A percentile compares a stretch with the other conserved stretches of the same genome.
phyloP scores from a whole-genome alignment of 2,797 vertebrate genomes.

The Orestias chungarensis region DNA sequence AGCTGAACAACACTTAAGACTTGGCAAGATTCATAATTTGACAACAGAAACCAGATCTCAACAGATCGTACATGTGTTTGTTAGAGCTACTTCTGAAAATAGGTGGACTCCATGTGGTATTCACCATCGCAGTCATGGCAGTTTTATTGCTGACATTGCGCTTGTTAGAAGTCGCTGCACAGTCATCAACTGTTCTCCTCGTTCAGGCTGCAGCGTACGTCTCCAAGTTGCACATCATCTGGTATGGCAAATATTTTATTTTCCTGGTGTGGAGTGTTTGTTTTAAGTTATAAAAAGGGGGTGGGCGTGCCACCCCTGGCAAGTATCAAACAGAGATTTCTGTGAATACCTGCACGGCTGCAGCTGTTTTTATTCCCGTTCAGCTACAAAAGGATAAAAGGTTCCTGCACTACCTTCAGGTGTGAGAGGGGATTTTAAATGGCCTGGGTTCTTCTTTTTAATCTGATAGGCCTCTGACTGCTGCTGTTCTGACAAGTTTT shows the following conservation, averaged over 20 bases:
- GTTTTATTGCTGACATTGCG: conserved; percentile 65
- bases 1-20: neutral
- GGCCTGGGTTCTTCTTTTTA: conserved; percentile 6
- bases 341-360: conserved; percentile 39
- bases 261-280: conserved; percentile 77
- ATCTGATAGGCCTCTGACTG: conserved; percentile 3
- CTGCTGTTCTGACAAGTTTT: conserved; percentile 20
- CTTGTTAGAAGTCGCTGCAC: conserved; percentile 56
- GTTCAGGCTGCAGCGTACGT: conserved; percentile 46
- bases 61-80: conserved; percentile 13
- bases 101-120: conserved; percentile 73
- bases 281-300: conserved; percentile 65
- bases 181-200: conserved; percentile 69
- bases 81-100: conserved; percentile 70
- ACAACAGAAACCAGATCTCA: neutral
- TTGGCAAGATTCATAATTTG: neutral
- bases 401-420: conserved; percentile 19
- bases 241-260: conserved; percentile 81
- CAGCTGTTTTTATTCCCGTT: conserved; percentile 25
- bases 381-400: conserved; percentile 62
- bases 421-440: conserved; percentile 15
- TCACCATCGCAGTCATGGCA: conserved; percentile 67
- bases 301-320: conserved; percentile 58
- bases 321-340: conserved; percentile 67
- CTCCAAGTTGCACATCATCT: conserved; percentile 60